A percentile compares a stretch with the other conserved stretches of the same genome.
Evolutionary conservation across 2,888 invertebrate genomes (phyloP).

Genomic region (Hirtodrosophila trivittata): DNA sequence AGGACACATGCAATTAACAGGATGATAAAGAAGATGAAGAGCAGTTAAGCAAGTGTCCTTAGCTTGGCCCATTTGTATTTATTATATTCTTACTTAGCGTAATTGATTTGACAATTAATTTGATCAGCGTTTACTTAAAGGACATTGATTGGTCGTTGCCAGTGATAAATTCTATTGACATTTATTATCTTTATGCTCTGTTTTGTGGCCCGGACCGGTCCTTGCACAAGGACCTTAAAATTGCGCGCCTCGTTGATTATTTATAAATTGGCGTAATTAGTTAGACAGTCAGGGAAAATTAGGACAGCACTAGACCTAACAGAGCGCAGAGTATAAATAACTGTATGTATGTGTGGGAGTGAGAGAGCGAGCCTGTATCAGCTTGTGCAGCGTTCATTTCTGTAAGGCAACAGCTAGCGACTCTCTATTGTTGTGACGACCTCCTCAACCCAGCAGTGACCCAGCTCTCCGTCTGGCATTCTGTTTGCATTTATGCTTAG

Average conservation of each 20-base stretch:
- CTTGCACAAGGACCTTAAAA: constrained; percentile 63
- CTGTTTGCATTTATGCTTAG: constrained; percentile 46
- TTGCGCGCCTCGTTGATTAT: constrained; percentile 69
- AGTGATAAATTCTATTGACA: constrained; percentile 24
- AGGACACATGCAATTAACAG: constrained; percentile 48
- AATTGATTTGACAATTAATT: constrained; percentile 22
- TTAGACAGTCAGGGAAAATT: constrained; percentile 60
- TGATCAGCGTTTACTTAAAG: constrained; percentile 1
- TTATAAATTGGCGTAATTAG: constrained; percentile 74
- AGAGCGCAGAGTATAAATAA: constrained; percentile 7
- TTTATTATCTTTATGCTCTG: constrained; percentile 14
- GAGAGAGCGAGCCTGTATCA: constrained; percentile 5
- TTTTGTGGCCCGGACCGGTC: no score
- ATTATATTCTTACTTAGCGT: background rate
- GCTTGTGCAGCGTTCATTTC: constrained; percentile 69
- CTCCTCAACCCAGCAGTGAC: constrained; percentile 23
- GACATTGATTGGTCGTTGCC: background rate
- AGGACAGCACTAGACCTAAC: constrained; percentile 47
- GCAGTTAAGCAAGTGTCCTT: constrained; percentile 33
- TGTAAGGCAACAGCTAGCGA: constrained; percentile 40
- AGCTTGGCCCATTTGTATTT: constrained; percentile 3
- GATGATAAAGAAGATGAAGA: background rate
- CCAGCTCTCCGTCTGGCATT: constrained; percentile 23
- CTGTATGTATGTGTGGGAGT: background rate
- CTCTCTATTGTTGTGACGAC: constrained; percentile 11